These are phyloP conservation scores for Euproctis similis DNA, from an alignment of 2,888 invertebrate genomes.

Conservation along the genomic window DNA sequence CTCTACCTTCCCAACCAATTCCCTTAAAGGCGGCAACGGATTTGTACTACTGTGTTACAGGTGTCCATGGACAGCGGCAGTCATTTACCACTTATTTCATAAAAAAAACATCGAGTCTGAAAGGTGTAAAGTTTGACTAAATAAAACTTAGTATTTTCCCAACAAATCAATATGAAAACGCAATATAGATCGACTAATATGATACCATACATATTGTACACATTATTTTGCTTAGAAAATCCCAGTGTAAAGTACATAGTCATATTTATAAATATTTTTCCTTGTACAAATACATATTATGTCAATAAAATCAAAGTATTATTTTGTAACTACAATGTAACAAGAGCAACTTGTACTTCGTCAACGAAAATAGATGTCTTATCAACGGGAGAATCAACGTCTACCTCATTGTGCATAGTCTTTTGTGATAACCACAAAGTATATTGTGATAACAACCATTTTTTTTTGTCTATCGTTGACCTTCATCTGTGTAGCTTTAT, in stretches of 20 bases:
- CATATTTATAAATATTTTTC: slow-evolving; percentile 30
- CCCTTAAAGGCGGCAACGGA: no score
- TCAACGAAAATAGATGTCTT: slow-evolving; percentile 48
- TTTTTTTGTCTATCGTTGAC: slow-evolving; percentile 42
- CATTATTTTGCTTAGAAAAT: neutral
- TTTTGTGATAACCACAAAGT: slow-evolving; percentile 44
- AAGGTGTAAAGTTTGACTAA: no score
- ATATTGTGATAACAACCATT: no score
- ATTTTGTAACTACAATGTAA: slow-evolving; percentile 31
- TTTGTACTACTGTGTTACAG: no score
- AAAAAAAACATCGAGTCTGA: no score
- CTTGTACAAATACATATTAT: slow-evolving; percentile 12
- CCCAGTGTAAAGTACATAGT: neutral
- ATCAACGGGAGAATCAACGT: slow-evolving; percentile 42
- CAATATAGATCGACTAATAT: no score
- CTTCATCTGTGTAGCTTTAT: slow-evolving; percentile 49
- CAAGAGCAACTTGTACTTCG: slow-evolving; percentile 35
- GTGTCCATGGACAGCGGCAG: no score
- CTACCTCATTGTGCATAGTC: slow-evolving; percentile 38
- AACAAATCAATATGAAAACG: no score
- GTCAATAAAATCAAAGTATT: slow-evolving; percentile 20
- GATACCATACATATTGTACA: no score
- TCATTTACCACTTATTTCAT: no score
- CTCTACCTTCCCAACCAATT: no score
- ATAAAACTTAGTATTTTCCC: no score